A percentile compares a stretch with the other conserved stretches of the same genome.
Conservation (phyloP, 1,140 invertebrate genomes). For the Papilio xuthus region DNA sequence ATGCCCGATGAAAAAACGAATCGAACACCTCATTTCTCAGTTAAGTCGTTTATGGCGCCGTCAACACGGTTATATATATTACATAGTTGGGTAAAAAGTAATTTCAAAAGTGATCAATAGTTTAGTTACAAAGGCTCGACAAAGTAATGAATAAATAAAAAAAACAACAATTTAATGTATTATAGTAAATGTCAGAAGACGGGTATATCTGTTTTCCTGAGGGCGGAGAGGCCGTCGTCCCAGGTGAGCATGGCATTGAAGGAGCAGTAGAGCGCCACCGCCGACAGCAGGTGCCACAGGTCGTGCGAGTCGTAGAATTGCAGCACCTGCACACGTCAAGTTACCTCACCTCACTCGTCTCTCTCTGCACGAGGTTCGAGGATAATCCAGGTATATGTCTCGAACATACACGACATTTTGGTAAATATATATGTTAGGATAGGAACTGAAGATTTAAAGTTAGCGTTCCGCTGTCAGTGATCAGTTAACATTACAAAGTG, state of each 20-base stretch:
- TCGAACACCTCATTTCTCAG: too few species aligned
- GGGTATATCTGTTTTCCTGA: constrained; percentile 87
- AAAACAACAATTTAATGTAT: constrained; percentile 34
- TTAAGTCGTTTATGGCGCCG: too few species aligned
- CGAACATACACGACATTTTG: too few species aligned
- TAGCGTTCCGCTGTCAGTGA: too few species aligned
- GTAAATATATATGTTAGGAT: too few species aligned
- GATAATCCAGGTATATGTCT: too few species aligned
- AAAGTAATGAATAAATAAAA: neutral
- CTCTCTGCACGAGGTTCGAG: too few species aligned
- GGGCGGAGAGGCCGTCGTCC: constrained; percentile 90
- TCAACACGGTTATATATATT: too few species aligned
- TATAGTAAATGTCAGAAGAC: constrained; percentile 84
- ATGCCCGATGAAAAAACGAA: too few species aligned
- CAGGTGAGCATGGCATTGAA: constrained; percentile 92
- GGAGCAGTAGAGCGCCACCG: constrained; percentile 94
- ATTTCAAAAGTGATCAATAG: neutral
- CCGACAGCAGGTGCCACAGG: constrained; percentile 96
- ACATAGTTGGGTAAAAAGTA: neutral
- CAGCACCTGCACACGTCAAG: constrained; percentile 78
- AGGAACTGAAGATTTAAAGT: too few species aligned
- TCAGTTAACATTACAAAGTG: too few species aligned
- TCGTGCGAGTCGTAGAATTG: constrained; percentile 95
- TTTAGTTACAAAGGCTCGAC: neutral
- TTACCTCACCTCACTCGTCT: too few species aligned